Evolutionary conservation across 2,797 vertebrate species (phyloP), one percentile per base, ranked within the genome.

Genomic region (Sebastes umbrosus): DNA sequence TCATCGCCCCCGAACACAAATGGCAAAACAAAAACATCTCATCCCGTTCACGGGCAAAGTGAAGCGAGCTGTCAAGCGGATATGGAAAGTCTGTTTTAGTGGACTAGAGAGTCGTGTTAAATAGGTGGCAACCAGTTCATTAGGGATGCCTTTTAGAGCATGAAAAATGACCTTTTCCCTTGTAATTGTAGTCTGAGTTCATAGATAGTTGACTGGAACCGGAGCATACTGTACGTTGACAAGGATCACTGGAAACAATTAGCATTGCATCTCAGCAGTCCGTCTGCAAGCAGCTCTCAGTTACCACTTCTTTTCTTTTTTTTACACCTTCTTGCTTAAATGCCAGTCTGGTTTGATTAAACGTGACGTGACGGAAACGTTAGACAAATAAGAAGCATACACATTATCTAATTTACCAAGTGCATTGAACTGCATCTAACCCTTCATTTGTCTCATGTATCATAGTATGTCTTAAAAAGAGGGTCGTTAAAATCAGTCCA

Each of bases 221-320:
- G 58, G 71, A 90, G 89, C 92, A 89, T 92, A 93, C 80, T 91
- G 90, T 87, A 92, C 77, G 83, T 88, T 93, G 93, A 94, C 91
- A 93, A 93, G 92, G 93, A 94, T 94, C 92, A 93, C 94, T 95
- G 94, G 85, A 94, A 94, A 95, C 92, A 94, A 96, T 95, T 95
- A 95, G 88, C 87, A 83, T 88, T 79, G 85, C 81, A 83, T 91
- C 82, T 86, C 87, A 86, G 64, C 77, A 81, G 82, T 86, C 84
- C 55, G 79, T 87, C 69, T 77, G 72, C 75, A 78, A 72, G 82
- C 67, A 79, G 85, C 83, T 88, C 82, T 91, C 77, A 72, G 77
- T 88, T 83, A 68, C 79, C 76, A 77, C 68, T 74, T 91, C 36
- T 39, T 14, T 1, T 43, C n/a, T 39, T 36, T 39, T 39, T 88